Conservation (phyloP, 2,888 invertebrate species). For the Pheosia tremula region DNA sequence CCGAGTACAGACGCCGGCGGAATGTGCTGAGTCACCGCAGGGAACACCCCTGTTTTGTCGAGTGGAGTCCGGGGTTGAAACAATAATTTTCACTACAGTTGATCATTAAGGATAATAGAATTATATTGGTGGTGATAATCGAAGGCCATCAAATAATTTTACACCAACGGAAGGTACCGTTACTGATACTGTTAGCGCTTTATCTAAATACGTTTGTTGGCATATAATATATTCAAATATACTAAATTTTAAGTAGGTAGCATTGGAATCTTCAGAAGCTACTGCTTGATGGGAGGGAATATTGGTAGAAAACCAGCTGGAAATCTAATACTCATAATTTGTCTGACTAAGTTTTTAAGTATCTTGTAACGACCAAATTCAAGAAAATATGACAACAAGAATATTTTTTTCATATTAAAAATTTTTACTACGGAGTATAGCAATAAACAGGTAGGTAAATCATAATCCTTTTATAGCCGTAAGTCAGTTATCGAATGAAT, state of each 20-base stretch:
- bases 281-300: slow-evolving; percentile 16
- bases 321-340: too few species aligned
- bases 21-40: slow-evolving; percentile 62
- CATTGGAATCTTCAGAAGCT: slow-evolving; percentile 15
- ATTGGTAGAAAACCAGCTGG: not conserved
- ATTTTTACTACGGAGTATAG: too few species aligned
- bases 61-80: slow-evolving; percentile 23
- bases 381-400: too few species aligned
- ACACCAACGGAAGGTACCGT: not conserved
- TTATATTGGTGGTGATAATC: not conserved
- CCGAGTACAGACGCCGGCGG: slow-evolving; percentile 51
- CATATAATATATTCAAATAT: not conserved
- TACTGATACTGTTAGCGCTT: not conserved
- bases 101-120: slow-evolving; percentile 24
- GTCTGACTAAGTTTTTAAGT: too few species aligned
- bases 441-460: slow-evolving; percentile 2
- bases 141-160: not conserved
- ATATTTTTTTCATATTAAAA: too few species aligned
- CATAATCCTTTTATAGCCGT: slow-evolving; percentile 20
- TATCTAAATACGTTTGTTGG: not conserved
- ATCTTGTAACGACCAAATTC: too few species aligned
- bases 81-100: slow-evolving; percentile 20
- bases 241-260: slow-evolving; percentile 7
- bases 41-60: slow-evolving; percentile 32
- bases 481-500: slow-evolving; percentile 17